A percentile compares a stretch with the other conserved stretches of the same genome.
Evolutionary conservation across 1,140 invertebrate species (phyloP).

Genomic region (Phocides pigmalion): DNA sequence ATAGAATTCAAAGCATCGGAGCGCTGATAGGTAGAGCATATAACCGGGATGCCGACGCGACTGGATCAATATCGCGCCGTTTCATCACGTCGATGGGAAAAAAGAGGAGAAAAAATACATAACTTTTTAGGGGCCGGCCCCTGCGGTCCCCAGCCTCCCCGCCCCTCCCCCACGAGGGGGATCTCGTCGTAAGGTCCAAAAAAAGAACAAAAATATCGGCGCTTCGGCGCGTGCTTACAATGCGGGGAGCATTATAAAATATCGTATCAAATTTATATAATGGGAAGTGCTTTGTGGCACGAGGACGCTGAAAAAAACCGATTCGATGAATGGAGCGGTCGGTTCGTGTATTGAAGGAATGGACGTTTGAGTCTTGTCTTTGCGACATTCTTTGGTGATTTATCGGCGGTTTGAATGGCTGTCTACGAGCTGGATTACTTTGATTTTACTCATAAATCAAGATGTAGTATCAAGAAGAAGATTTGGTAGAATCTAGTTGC

Average conservation of each 20-base stretch:
- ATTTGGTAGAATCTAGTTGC: too few species aligned
- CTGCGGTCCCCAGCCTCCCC: conserved; percentile 46
- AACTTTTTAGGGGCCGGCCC: conserved; percentile 78
- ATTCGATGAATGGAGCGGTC: conserved; percentile 42
- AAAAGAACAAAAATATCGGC: conserved; percentile 66
- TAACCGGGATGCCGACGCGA: conserved; percentile 50
- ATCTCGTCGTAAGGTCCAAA: conserved; percentile 46
- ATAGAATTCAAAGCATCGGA: conserved; percentile 28
- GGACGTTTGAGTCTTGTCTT: conserved; percentile 25
- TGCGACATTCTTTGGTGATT: neutral
- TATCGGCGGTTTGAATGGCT: too few species aligned
- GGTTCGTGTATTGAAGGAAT: conserved; percentile 34
- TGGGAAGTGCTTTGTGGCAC: conserved; percentile 65
- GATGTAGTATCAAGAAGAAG: too few species aligned
- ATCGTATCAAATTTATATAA: conserved; percentile 78
- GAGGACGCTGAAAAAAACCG: conserved; percentile 60
- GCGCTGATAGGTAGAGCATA: conserved; percentile 18
- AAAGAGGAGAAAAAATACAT: conserved; percentile 83
- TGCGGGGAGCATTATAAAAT: conserved; percentile 64
- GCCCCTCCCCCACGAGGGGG: conserved; percentile 43
- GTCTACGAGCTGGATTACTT: too few species aligned
- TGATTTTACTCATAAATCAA: too few species aligned
- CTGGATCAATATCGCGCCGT: conserved; percentile 76
- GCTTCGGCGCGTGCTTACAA: conserved; percentile 70
- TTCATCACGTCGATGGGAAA: conserved; percentile 80